Base-by-base conservation (phyloP, 2,113 vertebrate genomes). In the Chionis minor region DNA sequence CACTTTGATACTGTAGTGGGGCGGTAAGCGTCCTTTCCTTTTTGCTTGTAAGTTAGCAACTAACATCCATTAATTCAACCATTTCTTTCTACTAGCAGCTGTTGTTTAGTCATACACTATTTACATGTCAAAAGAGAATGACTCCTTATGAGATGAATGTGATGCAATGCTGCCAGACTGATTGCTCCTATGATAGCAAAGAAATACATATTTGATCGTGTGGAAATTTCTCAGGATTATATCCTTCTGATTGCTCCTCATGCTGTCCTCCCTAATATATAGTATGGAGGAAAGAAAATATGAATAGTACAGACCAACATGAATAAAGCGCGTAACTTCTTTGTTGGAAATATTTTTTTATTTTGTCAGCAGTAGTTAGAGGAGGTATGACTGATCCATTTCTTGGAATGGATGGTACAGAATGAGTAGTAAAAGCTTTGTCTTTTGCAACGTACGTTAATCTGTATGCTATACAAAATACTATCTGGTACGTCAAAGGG, bases 111-210 rank as follows among this genome's bases (percentile, higher is more conserved):
- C 88, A 86, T 90, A 67, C 15, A 3, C 23, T 65, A 72, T 69
- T 94, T 90, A 94, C 86, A 86, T 81, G 77, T 84, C 56, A 89
- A 79, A 81, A 91, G 70, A 71, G 85, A 61, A 30, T 47, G 42
- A 47, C 45, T 88, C 18, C 59, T 83, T 81, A 16, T 47, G 63
- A 88, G 80, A 49, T 67, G n/a, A 55, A 59, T 67, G 59, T 86
- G 59, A 77, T 95, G 63, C 82, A 94, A 4, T 65, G 35, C 86
- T 89, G 61, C 80, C 96, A 87, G 73, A 84, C 63, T 79, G 69
- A 92, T 81, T 84, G 52, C 70, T 92, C 14, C 47, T 92, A 33
- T 69, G 91, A 90, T 88, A 94, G 80, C 27, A 42, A 65, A 75
- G 77, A 86, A 84, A 74, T 75, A 32, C n/a, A 10, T 95, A 86